A percentile compares a stretch with the other conserved stretches of the same genome.
Evolutionary conservation across 2,888 invertebrate genomes (phyloP).

Genomic region (Tolmerus cingulatus): DNA sequence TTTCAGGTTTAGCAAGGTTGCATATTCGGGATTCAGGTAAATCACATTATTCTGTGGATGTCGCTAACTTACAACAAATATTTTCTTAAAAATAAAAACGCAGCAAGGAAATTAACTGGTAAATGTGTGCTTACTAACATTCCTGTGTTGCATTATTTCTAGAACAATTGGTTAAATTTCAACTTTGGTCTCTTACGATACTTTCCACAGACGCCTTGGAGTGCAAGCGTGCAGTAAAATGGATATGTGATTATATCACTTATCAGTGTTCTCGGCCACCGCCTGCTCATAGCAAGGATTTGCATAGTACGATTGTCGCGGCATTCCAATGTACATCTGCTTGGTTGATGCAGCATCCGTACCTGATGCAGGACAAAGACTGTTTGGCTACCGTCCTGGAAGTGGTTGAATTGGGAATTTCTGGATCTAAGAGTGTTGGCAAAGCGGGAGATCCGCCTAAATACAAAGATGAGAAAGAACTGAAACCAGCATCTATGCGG

Average conservation of each 20-base stretch:
- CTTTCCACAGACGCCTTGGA: slow-evolving; percentile 80
- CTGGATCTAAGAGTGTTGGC: slow-evolving; percentile 88
- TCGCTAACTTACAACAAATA: neutral
- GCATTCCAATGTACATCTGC: slow-evolving; percentile 90
- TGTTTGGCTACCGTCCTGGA: slow-evolving; percentile 93
- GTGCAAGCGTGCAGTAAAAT: slow-evolving; percentile 92
- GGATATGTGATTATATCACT: slow-evolving; percentile 97
- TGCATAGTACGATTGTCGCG: slow-evolving; percentile 93
- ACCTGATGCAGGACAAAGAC: slow-evolving; percentile 88
- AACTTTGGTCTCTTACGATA: slow-evolving; percentile 59
- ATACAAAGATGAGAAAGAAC: slow-evolving; percentile 94
- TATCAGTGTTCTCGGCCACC: slow-evolving; percentile 95
- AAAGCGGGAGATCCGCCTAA: slow-evolving; percentile 89
- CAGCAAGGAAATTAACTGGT: slow-evolving; percentile 69
- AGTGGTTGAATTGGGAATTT: slow-evolving; percentile 96
- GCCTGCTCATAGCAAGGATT: slow-evolving; percentile 90
- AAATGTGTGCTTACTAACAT: slow-evolving; percentile 53
- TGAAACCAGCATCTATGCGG: slow-evolving; percentile 96
- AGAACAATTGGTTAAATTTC: slow-evolving; percentile 62
- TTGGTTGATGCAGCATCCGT: slow-evolving; percentile 92
- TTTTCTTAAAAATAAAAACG: slow-evolving; percentile 51
- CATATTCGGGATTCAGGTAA: slow-evolving; percentile 87
- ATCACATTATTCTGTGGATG: slow-evolving; percentile 47
- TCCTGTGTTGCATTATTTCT: slow-evolving; percentile 52
- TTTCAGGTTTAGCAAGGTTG: slow-evolving; percentile 89